phyloP scores from a whole-genome alignment of 1,140 invertebrate species.

The Drosophila bocki region DNA sequence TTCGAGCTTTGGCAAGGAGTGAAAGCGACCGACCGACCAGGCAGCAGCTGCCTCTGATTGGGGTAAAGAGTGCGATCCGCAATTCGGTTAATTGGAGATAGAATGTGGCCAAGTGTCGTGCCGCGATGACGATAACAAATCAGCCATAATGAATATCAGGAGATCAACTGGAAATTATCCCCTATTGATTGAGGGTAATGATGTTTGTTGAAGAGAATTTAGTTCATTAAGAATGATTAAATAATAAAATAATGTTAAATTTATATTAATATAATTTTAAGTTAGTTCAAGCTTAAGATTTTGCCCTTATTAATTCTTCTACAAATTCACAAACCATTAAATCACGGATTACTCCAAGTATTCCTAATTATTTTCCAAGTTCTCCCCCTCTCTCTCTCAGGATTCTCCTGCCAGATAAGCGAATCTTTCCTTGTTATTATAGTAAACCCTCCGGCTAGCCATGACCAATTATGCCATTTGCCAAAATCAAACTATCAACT shows the following conservation, averaged over 20 bases:
- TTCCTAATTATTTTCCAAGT: constrained; percentile 1
- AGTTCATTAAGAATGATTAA: no score
- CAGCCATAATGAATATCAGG: constrained; percentile 24
- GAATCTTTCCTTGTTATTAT: neutral
- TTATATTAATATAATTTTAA: no score
- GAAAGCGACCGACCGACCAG: constrained; percentile 52
- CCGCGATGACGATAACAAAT: constrained; percentile 33
- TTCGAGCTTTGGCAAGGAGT: constrained; percentile 62
- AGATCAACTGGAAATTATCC: constrained; percentile 24
- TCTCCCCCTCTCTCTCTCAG: no score
- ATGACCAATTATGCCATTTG: constrained; percentile 69
- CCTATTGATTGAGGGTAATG: constrained; percentile 14
- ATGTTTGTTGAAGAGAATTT: neutral
- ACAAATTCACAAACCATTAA: neutral
- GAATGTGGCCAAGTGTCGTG: constrained; percentile 39
- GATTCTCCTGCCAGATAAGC: neutral
- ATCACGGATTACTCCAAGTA: neutral
- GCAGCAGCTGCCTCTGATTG: constrained; percentile 41
- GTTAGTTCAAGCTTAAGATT: no score
- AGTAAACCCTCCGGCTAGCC: neutral
- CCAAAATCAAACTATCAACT: constrained; percentile 78
- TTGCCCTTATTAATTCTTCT: no score
- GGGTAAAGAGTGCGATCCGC: constrained; percentile 23
- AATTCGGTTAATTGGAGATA: constrained; percentile 47
- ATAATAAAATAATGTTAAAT: no score